phyloP scores from a whole-genome alignment of 2,888 invertebrate genomes.

The Cryptus viduatorius region DNA sequence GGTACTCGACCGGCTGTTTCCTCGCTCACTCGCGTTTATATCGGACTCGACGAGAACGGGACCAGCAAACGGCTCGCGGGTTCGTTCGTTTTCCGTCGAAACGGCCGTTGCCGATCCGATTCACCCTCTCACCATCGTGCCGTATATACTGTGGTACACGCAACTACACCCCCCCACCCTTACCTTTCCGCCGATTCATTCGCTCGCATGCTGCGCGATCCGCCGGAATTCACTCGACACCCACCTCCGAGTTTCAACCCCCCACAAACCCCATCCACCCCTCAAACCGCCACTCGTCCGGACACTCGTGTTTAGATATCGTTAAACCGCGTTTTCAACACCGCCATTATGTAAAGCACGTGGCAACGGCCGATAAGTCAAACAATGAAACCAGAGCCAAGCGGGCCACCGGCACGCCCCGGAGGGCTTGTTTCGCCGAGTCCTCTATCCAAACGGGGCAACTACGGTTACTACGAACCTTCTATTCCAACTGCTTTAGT shows the following conservation, averaged over 20 bases:
- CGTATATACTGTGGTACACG: not conserved
- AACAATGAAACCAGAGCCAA: slow-evolving; percentile 78
- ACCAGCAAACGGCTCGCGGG: slow-evolving; percentile 17
- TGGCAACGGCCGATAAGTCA: slow-evolving; percentile 83
- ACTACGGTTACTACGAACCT: slow-evolving; percentile 14
- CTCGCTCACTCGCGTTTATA: slow-evolving; percentile 50
- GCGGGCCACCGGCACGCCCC: slow-evolving; percentile 33
- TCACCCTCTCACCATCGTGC: not conserved
- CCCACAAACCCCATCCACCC: slow-evolving; percentile 16
- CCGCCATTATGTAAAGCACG: slow-evolving; percentile 83
- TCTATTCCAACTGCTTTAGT: slow-evolving; percentile 32
- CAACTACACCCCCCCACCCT: slow-evolving; percentile 27
- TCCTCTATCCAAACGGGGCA: slow-evolving; percentile 24
- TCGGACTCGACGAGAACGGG: slow-evolving; percentile 1
- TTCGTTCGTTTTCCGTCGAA: slow-evolving; percentile 40
- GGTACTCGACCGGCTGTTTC: slow-evolving; percentile 57
- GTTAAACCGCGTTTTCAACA: slow-evolving; percentile 84
- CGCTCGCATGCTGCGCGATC: slow-evolving; percentile 19
- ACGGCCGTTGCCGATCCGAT: slow-evolving; percentile 44
- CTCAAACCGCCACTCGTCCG: slow-evolving; percentile 66
- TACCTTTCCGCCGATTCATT: slow-evolving; percentile 60
- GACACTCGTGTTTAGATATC: slow-evolving; percentile 83
- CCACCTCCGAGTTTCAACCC: not conserved
- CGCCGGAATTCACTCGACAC: slow-evolving; percentile 40
- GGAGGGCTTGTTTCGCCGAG: slow-evolving; percentile 60